Conservation (phyloP, 2,888 invertebrate genomes). For the Ectemnius lituratus region DNA sequence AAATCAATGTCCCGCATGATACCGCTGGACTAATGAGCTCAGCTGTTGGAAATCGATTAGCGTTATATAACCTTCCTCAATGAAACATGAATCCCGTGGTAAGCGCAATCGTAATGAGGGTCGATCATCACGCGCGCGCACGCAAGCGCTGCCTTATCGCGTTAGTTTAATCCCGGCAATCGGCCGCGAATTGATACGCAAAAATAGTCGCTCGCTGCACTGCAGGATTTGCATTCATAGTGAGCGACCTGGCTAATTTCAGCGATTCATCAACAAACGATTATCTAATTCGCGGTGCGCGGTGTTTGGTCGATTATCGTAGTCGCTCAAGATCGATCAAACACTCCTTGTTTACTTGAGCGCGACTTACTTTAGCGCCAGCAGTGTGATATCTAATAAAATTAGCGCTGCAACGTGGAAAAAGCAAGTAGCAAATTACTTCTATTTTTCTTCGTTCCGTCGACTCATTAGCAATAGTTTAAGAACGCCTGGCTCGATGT, state of each 20-base stretch:
- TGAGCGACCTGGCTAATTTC: background rate
- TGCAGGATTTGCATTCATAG: too few species aligned
- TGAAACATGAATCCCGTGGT: constrained; percentile 22
- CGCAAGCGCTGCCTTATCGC: constrained; percentile 9
- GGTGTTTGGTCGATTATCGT: background rate
- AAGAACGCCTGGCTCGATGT: too few species aligned
- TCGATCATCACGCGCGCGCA: constrained; percentile 26
- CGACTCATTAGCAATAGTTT: too few species aligned
- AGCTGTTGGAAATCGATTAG: constrained; percentile 38
- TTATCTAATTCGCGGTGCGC: constrained; percentile 27
- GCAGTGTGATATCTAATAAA: too few species aligned
- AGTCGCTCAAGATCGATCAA: background rate
- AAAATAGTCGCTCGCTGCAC: background rate
- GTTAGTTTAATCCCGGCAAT: constrained; percentile 30
- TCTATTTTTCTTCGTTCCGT: too few species aligned
- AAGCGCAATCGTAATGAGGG: constrained; percentile 11
- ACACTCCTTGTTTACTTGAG: background rate
- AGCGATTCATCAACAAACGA: constrained; percentile 9
- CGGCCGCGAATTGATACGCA: constrained; percentile 4
- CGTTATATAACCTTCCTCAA: constrained; percentile 16
- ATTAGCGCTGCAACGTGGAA: too few species aligned
- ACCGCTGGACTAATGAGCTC: constrained; percentile 27
- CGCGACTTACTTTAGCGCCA: too few species aligned
- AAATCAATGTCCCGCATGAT: constrained; percentile 33
- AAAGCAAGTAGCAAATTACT: too few species aligned